These are phyloP conservation scores for Desmodus rotundus DNA, from an alignment of 2,113 vertebrate species.

Conservation along the genomic window DNA sequence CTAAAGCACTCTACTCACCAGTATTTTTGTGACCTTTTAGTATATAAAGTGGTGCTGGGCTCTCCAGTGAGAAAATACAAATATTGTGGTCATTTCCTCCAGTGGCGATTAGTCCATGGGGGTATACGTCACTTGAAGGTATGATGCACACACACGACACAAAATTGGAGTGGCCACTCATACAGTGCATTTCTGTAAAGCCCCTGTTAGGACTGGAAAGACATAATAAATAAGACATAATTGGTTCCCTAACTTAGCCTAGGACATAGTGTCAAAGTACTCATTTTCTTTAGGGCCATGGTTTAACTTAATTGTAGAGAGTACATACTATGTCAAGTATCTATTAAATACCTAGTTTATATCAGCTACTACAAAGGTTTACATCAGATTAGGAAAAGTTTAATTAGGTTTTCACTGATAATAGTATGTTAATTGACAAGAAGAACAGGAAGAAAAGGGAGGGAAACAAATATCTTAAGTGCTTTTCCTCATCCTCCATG, in stretches of 20 bases:
- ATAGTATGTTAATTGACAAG: not conserved
- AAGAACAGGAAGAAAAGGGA: not conserved
- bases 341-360: not conserved
- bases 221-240: constrained; percentile 46
- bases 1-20: constrained; percentile 79
- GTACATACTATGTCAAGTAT: not conserved
- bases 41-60: constrained; percentile 86
- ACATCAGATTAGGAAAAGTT: not conserved
- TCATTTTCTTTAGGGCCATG: not conserved
- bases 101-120: constrained; percentile 92
- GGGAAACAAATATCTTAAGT: not conserved
- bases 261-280: not conserved
- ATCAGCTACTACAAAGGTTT: not conserved
- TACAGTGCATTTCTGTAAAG: constrained; percentile 93
- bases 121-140: constrained; percentile 91
- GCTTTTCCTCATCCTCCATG: not conserved
- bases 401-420: not conserved
- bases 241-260: not conserved
- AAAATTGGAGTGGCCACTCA: constrained; percentile 96
- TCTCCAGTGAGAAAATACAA: constrained; percentile 93
- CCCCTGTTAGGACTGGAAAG: constrained; percentile 87
- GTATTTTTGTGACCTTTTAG: constrained; percentile 96
- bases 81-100: constrained; percentile 97
- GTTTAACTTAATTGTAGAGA: not conserved
- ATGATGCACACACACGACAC: constrained; percentile 97